Percentiles rank a stretch among this genome's conserved stretches.
Conservation (phyloP, 2,888 invertebrate species). For the Imbricaverruca yamaguchii region DNA sequence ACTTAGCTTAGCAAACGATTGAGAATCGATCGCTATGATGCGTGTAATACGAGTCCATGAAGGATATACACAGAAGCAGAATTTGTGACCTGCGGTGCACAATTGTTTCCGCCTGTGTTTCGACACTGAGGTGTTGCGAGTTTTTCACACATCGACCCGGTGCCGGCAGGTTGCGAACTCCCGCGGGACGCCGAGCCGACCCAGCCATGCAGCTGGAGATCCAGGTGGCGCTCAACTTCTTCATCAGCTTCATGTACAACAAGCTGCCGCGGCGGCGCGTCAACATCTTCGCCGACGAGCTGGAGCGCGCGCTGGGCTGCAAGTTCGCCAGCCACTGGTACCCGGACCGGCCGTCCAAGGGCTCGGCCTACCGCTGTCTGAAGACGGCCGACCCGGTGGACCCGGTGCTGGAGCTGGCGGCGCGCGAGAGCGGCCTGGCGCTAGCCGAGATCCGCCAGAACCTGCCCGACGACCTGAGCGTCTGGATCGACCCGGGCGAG, state of each 20-base stretch:
- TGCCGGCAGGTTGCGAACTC: too few relatives aligned
- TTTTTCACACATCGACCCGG: too few relatives aligned
- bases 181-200: too few relatives aligned
- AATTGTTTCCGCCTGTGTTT: too few relatives aligned
- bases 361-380: conserved; percentile 90
- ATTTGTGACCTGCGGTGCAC: too few relatives aligned
- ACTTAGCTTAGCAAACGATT: too few relatives aligned
- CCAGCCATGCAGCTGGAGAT: conserved; percentile 90
- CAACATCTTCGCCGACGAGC: conserved; percentile 93
- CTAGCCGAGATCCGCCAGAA: conserved; percentile 89
- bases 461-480: conserved; percentile 85
- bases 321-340: conserved; percentile 98
- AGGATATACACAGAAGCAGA: too few relatives aligned
- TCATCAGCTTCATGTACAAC: conserved; percentile 97
- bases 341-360: conserved; percentile 90
- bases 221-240: conserved; percentile 96
- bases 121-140: not conserved
- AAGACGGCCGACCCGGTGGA: conserved; percentile 90
- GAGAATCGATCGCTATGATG: too few relatives aligned
- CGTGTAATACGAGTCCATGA: too few relatives aligned
- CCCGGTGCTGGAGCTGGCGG: conserved; percentile 81
- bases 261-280: conserved; percentile 92
- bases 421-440: conserved; percentile 85
- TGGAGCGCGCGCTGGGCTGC: conserved; percentile 88
- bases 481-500: conserved; percentile 88